Percentiles rank a stretch among this genome's conserved stretches.
Conservation (phyloP, 2,888 invertebrate genomes). For the Clivina fossor region DNA sequence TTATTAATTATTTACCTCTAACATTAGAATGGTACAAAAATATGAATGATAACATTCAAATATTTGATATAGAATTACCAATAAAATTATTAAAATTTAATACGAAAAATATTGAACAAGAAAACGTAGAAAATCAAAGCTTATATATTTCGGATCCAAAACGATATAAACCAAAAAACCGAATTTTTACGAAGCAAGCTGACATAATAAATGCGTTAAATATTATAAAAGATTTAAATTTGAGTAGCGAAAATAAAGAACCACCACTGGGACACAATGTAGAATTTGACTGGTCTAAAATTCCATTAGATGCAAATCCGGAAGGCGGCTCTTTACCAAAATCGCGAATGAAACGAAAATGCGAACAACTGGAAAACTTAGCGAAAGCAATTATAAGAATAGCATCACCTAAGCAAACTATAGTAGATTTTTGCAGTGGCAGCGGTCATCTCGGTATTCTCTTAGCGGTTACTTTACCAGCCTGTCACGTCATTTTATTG, state of each 20-base stretch:
- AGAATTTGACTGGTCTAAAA: constrained; percentile 66
- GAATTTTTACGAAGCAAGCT: constrained; percentile 73
- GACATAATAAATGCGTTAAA: constrained; percentile 68
- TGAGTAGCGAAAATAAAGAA: constrained; percentile 49
- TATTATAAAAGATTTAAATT: constrained; percentile 54
- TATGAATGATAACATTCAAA: constrained; percentile 45
- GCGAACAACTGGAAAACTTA: constrained; percentile 84
- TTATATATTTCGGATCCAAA: constrained; percentile 78
- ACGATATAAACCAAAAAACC: constrained; percentile 71
- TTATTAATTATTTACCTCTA: constrained; percentile 60
- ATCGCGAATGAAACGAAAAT: constrained; percentile 73
- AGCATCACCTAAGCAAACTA: constrained; percentile 66
- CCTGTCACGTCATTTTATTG: constrained; percentile 76
- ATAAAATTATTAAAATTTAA: constrained; percentile 32
- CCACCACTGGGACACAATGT: constrained; percentile 53
- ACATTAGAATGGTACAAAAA: constrained; percentile 65
- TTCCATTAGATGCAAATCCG: constrained; percentile 77
- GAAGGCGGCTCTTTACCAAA: constrained; percentile 77
- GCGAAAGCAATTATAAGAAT: constrained; percentile 73
- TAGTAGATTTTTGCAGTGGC: constrained; percentile 94
- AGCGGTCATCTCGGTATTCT: constrained; percentile 91
- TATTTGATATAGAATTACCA: too few species aligned
- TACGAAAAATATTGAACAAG: constrained; percentile 30
- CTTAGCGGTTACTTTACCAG: constrained; percentile 76
- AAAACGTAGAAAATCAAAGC: constrained; percentile 59